phyloP scores from a whole-genome alignment of 2,113 vertebrate species.

The Athene cunicularia region DNA sequence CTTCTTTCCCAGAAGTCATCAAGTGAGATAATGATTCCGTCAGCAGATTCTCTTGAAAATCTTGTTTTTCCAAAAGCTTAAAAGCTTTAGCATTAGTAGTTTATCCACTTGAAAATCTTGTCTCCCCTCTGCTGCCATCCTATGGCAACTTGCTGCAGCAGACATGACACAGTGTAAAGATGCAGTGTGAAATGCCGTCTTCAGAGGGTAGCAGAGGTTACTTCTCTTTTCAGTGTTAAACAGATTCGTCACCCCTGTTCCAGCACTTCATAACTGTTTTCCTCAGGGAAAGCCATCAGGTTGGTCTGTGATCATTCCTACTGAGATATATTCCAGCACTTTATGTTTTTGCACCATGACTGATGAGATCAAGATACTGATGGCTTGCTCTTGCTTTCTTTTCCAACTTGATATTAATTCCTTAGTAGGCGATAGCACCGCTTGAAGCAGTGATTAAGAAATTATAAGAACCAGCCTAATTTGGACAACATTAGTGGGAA shows the following conservation, averaged over 20 bases:
- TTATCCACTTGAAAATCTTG: neutral
- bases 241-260: neutral
- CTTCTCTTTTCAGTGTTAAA: neutral
- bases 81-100: neutral
- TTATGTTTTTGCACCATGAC: neutral
- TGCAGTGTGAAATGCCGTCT: slow-evolving; percentile 14
- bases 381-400: neutral
- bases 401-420: neutral
- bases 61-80: neutral
- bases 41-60: neutral
- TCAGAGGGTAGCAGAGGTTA: slow-evolving; percentile 36
- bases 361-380: neutral
- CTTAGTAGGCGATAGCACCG: neutral
- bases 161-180: neutral
- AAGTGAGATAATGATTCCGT: neutral
- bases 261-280: neutral
- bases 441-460: neutral
- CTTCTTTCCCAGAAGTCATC: neutral
- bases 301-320: neutral
- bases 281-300: neutral
- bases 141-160: neutral
- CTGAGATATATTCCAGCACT: neutral
- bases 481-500: neutral
- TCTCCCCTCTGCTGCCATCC: slow-evolving; percentile 50
- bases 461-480: neutral